These are phyloP conservation scores for Bradypodion pumilum DNA, from an alignment of 2,797 vertebrate species.

Conservation along the genomic window DNA sequence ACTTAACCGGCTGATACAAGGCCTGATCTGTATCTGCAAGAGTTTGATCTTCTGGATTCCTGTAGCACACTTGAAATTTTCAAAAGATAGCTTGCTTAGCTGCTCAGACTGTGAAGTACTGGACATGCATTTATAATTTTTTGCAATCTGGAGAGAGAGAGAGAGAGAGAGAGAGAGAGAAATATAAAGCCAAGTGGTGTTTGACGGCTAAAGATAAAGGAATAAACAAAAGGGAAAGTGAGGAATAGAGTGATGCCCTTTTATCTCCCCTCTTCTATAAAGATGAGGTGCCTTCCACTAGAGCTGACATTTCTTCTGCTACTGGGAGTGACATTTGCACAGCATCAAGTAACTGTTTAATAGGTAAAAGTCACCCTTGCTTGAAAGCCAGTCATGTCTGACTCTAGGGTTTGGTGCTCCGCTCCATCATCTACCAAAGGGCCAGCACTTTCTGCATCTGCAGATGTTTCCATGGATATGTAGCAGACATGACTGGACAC, in stretches of 20 bases:
- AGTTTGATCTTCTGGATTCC: neutral
- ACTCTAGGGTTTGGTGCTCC: too few relatives aligned
- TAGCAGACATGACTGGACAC: too few relatives aligned
- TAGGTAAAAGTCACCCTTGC: too few relatives aligned
- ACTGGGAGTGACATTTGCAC: too few relatives aligned
- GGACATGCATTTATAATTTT: conserved; percentile 29
- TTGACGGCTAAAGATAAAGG: conserved; percentile 55
- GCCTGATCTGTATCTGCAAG: neutral
- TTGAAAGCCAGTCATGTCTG: too few relatives aligned
- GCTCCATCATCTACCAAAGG: too few relatives aligned
- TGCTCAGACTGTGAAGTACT: conserved; percentile 26
- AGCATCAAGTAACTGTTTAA: too few relatives aligned
- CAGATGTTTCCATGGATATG: too few relatives aligned
- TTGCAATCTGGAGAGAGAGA: conserved; percentile 7
- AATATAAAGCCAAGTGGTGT: conserved; percentile 31
- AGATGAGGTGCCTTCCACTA: conserved; percentile 74
- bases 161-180: conserved; percentile 36
- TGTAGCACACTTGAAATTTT: neutral
- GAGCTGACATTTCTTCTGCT: conserved; percentile 70
- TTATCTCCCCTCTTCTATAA: conserved; percentile 55
- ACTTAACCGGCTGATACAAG: neutral
- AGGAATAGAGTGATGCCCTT: conserved; percentile 49
- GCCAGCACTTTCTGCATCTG: too few relatives aligned
- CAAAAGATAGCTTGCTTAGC: conserved; percentile 28
- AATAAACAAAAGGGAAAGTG: conserved; percentile 47